phyloP scores from a whole-genome alignment of 2,797 vertebrate species.

The Centroberyx gerrardi region DNA sequence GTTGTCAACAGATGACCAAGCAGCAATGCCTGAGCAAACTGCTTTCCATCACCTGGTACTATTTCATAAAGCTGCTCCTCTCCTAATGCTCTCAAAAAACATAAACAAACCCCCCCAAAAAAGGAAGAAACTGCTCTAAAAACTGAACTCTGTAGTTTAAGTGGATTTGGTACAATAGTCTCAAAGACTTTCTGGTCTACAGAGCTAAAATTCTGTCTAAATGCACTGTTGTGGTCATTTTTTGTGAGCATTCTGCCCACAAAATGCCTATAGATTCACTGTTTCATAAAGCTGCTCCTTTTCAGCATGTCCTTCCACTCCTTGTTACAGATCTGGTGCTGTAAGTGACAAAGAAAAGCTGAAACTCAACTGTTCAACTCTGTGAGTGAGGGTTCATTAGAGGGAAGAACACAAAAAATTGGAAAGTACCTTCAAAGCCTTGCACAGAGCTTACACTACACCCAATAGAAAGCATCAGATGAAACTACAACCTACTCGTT shows the following conservation, averaged over 20 bases:
- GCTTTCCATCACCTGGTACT: not conserved
- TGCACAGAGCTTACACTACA: not conserved
- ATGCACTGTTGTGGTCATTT: too few relatives aligned
- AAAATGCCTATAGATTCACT: too few relatives aligned
- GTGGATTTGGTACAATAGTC: too few relatives aligned
- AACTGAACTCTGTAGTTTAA: too few relatives aligned
- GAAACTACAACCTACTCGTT: too few relatives aligned
- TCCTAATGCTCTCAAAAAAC: too few relatives aligned
- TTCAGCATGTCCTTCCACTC: not conserved
- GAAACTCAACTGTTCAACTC: not conserved
- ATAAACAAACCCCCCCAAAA: not conserved
- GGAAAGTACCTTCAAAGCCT: slow-evolving; percentile 24
- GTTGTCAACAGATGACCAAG: slow-evolving; percentile 9
- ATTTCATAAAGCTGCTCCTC: not conserved
- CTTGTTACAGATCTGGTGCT: not conserved
- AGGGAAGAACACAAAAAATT: not conserved
- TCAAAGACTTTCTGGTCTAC: too few relatives aligned
- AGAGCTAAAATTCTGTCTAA: too few relatives aligned
- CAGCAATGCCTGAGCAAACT: not conserved
- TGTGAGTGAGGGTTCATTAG: not conserved
- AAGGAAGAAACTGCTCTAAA: not conserved
- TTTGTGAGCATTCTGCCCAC: too few relatives aligned
- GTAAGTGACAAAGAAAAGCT: slow-evolving; percentile 4
- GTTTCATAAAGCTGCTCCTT: not conserved
- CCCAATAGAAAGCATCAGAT: too few relatives aligned